Evolutionary conservation across 2,888 invertebrate species (phyloP), one percentile per base, ranked within the genome.

Genomic region (Elysia crispata): DNA sequence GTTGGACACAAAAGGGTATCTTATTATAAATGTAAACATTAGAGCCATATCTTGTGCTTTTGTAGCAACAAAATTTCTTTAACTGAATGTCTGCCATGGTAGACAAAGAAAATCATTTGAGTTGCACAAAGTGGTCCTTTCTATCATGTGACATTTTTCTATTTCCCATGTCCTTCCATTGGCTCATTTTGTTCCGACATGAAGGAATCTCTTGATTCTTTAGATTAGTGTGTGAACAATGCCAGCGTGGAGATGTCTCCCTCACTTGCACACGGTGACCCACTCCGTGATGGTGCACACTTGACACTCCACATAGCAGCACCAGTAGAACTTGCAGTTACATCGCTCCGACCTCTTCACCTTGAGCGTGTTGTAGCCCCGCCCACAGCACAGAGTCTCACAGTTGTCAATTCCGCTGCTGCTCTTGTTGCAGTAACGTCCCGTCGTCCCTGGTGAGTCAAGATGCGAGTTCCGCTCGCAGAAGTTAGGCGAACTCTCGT

Each of bases 401-500:
- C 91, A 91, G 76, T 89, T 91, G 76, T 90, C 90, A 0, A 86
- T 83, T 23, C 88, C 89, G 3, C 78, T 73, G 49, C 87, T 87
- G 5, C 88, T 89, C 76, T 88, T 89, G 84, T 91, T 91, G 83
- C 92, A 92, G 77, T 87, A 83, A 23, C 91, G 85, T 0, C 91
- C 91, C 25, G 87, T 86, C 25, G 91, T 91, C 0, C 92, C 92
- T 0, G 88, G 87, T 0, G 89, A 87, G 69, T 90, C 90, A 0
- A 89, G 84, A n/a, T 83, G 70, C 0, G 90, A 86, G 83, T 93
- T 91, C 20, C 87, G 84, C 49, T 91, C 94, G 92, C 99, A 99
- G 94, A 97, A 99, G 92, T 98, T 98, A 0, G 98, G 98, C 20
- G 98, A 98, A 86, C 96, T 96, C 89, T 98, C 97, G 87, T 98